Evolutionary conservation across 2,113 vertebrate species (phyloP).

Genomic region (Hyperoodon ampullatus): DNA sequence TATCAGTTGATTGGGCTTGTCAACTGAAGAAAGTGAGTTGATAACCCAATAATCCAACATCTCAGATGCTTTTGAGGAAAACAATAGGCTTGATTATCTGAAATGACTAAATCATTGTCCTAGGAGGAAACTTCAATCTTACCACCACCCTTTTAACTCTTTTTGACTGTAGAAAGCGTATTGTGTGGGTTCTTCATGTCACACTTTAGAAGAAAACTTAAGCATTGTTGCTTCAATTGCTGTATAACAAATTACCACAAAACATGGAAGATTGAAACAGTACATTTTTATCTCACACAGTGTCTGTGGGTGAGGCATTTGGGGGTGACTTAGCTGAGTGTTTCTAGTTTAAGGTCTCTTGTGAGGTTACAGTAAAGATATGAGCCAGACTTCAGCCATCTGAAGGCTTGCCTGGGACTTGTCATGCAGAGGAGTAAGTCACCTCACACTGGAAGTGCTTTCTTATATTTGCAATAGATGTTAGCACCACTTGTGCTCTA

Average conservation of each 20-base stretch:
- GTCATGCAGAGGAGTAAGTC: neutral
- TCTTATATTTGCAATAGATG: neutral
- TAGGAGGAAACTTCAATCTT: neutral
- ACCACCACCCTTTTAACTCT: neutral
- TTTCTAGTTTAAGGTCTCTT: neutral
- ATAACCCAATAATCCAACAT: neutral
- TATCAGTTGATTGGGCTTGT: neutral
- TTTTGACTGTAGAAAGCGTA: neutral
- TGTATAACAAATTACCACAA: neutral
- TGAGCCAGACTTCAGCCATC: neutral
- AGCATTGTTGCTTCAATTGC: neutral
- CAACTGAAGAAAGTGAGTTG: neutral
- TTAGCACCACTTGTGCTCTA: neutral
- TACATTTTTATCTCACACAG: neutral
- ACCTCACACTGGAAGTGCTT: neutral
- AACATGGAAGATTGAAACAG: neutral
- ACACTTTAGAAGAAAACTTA: neutral
- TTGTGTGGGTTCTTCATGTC: neutral
- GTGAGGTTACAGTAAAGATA: neutral
- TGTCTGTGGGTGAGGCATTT: neutral
- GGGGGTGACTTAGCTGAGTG: too few relatives aligned
- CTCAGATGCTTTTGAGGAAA: neutral
- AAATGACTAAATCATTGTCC: neutral
- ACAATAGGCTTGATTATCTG: neutral
- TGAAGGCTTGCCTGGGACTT: neutral